These are phyloP conservation scores for Lordiphosa mommai DNA, from an alignment of 1,140 invertebrate genomes.

Conservation along the genomic window DNA sequence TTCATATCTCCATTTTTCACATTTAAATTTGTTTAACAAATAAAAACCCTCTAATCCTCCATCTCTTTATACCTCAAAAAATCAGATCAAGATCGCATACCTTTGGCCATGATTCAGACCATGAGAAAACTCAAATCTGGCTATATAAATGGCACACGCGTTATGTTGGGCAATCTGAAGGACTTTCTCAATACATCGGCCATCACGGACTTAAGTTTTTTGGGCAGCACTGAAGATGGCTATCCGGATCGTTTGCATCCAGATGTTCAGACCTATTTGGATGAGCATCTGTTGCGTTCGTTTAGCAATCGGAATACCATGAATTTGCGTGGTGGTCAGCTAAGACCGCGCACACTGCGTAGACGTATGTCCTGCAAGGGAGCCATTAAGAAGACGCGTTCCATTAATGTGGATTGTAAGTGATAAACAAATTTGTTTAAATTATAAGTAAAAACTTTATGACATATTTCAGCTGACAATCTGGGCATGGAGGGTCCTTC, in stretches of 20 bases:
- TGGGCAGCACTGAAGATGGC: slow-evolving; percentile 94
- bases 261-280: slow-evolving; percentile 92
- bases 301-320: slow-evolving; percentile 87
- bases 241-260: slow-evolving; percentile 91
- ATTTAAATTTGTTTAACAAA: background rate
- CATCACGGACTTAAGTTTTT: slow-evolving; percentile 96
- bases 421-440: background rate
- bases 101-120: slow-evolving; percentile 96
- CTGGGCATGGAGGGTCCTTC: slow-evolving; percentile 86
- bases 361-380: slow-evolving; percentile 91
- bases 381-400: slow-evolving; percentile 92
- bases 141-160: slow-evolving; percentile 98
- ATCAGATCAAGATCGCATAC: slow-evolving; percentile 91
- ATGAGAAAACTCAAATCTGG: slow-evolving; percentile 99
- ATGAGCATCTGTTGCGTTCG: slow-evolving; percentile 91
- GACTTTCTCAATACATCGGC: slow-evolving; percentile 98
- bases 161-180: slow-evolving; percentile 92
- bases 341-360: slow-evolving; percentile 82
- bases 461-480: slow-evolving; percentile 83
- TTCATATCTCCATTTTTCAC: background rate
- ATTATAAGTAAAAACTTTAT: background rate
- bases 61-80: slow-evolving; percentile 81
- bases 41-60: background rate
- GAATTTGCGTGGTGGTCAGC: slow-evolving; percentile 81
- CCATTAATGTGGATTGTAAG: slow-evolving; percentile 91